Base-by-base conservation (phyloP, 2,797 vertebrate genomes). In the Clarias platycephalus region DNA sequence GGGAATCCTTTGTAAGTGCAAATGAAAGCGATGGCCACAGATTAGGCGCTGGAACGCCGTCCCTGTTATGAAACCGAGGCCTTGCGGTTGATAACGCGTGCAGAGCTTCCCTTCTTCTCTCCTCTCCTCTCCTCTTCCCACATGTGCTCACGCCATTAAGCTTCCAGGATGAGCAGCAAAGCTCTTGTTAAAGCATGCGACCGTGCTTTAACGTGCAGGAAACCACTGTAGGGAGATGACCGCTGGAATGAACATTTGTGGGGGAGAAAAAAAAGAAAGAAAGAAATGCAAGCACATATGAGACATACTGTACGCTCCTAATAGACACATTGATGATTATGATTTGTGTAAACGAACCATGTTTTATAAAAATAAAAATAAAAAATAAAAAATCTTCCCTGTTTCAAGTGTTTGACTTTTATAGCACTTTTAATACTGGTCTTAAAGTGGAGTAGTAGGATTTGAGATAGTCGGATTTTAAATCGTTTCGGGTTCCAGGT, bases 131-230 rank as follows among this genome's bases (percentile, higher is more conserved):
- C 28, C 18, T 40, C 70, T 53, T 28, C 86, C 88, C 86, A 82
- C 90, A 91, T 86, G 89, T 88, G 91, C 91, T 92, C 89, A 85
- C 86, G 83, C 87, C 88, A 90, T 89, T 89, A 92, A 90, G 79
- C 88, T 87, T 81, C 88, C 85, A 67, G 81, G 72, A 62, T 44
- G 85, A 75, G 55, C 72, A 82, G 71, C 66, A 63, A 77, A 55
- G 79, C 37, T 57, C 76, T 80, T 80, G 76, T 80, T 87, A 87
- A 84, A 80, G 80, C 34, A 55, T 83, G 68, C 77, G 24, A 40
- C 77, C 31, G 79, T 67, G 40, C 40, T 64, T 34, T 40, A 24
- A 77, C 31, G 31, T 60, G 55, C 31, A 60, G 37, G 34, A 78
- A 80, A 79, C 75, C 66, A 66, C 58, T 22, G 58, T 58, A 28